phyloP scores from a whole-genome alignment of 2,797 vertebrate genomes.

The Pangasius macronema region DNA sequence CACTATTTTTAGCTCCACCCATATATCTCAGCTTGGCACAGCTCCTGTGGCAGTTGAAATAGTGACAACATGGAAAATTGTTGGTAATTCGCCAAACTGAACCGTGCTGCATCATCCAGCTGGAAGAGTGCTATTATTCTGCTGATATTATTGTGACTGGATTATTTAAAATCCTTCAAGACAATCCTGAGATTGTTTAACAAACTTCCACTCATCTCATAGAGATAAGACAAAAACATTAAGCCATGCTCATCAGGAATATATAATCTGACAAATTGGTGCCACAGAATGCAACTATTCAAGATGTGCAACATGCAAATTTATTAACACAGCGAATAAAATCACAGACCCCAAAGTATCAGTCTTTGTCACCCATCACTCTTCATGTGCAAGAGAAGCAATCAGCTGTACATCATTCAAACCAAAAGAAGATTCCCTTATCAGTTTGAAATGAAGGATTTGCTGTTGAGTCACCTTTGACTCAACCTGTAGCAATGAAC shows the following conservation, averaged over 20 bases:
- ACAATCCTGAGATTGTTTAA: not conserved
- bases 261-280: not conserved
- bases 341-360: not conserved
- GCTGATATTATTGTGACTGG: not conserved
- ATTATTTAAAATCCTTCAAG: slow-evolving; percentile 8
- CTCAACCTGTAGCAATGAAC: not conserved
- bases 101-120: not conserved
- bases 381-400: not conserved
- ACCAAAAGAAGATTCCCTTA: not conserved
- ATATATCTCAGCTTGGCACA: not conserved
- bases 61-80: slow-evolving; percentile 11
- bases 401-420: not conserved
- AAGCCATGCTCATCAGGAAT: not conserved
- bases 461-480: not conserved
- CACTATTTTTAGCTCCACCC: slow-evolving; percentile 30
- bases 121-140: not conserved
- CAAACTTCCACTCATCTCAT: not conserved
- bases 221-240: not conserved
- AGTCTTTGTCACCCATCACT: not conserved
- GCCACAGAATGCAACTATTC: not conserved
- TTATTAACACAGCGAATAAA: not conserved
- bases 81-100: not conserved
- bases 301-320: not conserved
- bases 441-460: not conserved
- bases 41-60: not conserved